Evolutionary conservation across 1,140 invertebrate genomes (phyloP).

Genomic region (Harlomillsia oculata): DNA sequence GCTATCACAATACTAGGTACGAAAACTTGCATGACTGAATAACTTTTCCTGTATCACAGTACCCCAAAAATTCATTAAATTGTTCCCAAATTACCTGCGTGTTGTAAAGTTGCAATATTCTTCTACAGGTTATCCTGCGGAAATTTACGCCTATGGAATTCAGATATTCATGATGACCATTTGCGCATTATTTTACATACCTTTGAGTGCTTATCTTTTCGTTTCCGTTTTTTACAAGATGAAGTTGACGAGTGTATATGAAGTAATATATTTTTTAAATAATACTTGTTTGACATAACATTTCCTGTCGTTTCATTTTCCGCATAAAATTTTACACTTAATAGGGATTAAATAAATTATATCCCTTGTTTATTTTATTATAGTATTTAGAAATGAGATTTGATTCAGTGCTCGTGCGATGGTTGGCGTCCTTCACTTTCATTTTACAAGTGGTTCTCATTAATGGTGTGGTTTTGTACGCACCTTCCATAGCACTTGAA

Average conservation of each 20-base stretch:
- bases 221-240: slow-evolving; percentile 30
- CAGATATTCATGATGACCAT: slow-evolving; percentile 27
- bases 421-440: slow-evolving; percentile 21
- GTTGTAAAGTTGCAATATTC: background rate
- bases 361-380: background rate
- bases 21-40: background rate
- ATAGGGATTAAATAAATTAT: background rate
- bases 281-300: too few relatives aligned
- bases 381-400: slow-evolving; percentile 32
- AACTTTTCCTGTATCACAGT: too few relatives aligned
- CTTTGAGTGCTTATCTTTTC: slow-evolving; percentile 21
- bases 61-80: background rate
- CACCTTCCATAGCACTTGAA: slow-evolving; percentile 33
- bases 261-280: slow-evolving; percentile 22
- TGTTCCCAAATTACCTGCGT: too few relatives aligned
- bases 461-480: slow-evolving; percentile 20
- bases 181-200: background rate
- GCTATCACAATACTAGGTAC: slow-evolving; percentile 25
- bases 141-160: slow-evolving; percentile 30
- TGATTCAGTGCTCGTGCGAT: slow-evolving; percentile 24
- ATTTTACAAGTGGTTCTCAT: slow-evolving; percentile 24
- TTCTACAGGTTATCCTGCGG: slow-evolving; percentile 29
- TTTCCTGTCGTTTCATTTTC: too few relatives aligned
- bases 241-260: slow-evolving; percentile 33
- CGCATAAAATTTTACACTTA: background rate